Evolutionary conservation across 1,140 invertebrate genomes (phyloP).

Genomic region (Telenomus remus): DNA sequence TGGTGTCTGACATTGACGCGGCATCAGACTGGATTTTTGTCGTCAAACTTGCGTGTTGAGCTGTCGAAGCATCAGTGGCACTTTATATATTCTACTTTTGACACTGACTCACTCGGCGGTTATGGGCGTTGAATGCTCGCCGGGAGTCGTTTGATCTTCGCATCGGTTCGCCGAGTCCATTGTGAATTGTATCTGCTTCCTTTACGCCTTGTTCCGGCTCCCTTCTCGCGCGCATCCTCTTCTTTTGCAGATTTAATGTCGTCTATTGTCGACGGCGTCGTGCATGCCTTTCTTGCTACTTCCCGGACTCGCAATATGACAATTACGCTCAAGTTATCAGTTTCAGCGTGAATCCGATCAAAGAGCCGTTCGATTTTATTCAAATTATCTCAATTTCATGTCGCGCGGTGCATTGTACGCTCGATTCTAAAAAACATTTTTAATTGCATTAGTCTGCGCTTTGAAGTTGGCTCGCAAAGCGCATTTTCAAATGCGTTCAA

Average conservation of each 20-base stretch:
- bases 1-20: no score
- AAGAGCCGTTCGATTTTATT: constrained; percentile 54
- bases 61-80: constrained; percentile 33
- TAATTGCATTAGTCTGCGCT: constrained; percentile 11
- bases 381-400: constrained; percentile 43
- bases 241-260: constrained; percentile 72
- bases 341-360: constrained; percentile 56
- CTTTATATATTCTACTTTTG: constrained; percentile 62
- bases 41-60: constrained; percentile 18
- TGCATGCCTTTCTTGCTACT: constrained; percentile 66
- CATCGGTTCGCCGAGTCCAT: constrained; percentile 73
- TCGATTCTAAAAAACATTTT: constrained; percentile 7
- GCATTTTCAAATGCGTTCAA: no score
- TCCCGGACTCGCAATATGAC: constrained; percentile 67
- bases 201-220: constrained; percentile 66
- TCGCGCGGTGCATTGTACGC: constrained; percentile 10
- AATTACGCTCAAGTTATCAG: constrained; percentile 68
- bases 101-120: constrained; percentile 63
- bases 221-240: constrained; percentile 52
- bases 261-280: constrained; percentile 68
- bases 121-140: constrained; percentile 69
- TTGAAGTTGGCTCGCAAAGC: no score
- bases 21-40: constrained; percentile 26
- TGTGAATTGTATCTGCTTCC: constrained; percentile 74
- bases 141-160: constrained; percentile 72